Percentiles rank a stretch among this genome's conserved stretches.
Evolutionary conservation across 2,888 invertebrate genomes (phyloP).

Genomic region (Amphipyra tragopoginis): DNA sequence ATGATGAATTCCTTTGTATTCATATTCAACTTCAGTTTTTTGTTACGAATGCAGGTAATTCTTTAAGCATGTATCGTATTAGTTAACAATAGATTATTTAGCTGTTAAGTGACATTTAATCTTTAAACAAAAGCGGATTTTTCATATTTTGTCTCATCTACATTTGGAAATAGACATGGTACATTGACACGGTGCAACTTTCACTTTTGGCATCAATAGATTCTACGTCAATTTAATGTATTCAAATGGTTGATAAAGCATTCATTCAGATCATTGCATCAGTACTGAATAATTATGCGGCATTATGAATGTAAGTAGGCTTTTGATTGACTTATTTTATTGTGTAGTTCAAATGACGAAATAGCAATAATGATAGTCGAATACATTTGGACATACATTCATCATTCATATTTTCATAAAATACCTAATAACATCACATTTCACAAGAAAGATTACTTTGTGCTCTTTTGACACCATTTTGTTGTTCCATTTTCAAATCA

Average conservation of each 20-base stretch:
- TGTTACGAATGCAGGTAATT: slow-evolving; percentile 2
- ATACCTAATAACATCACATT: slow-evolving; percentile 16
- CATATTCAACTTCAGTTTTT: slow-evolving; percentile 23
- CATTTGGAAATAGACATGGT: slow-evolving; percentile 4
- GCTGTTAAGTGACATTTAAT: background rate
- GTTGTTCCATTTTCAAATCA: slow-evolving; percentile 13
- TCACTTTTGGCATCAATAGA: slow-evolving; percentile 31
- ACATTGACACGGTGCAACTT: slow-evolving; percentile 18
- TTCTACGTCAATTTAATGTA: slow-evolving; percentile 25
- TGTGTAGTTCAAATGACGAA: slow-evolving; percentile 39
- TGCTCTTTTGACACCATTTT: slow-evolving; percentile 4
- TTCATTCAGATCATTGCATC: slow-evolving; percentile 45
- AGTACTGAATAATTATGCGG: slow-evolving; percentile 40
- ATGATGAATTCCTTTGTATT: slow-evolving; percentile 38
- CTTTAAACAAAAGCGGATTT: background rate
- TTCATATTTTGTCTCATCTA: background rate
- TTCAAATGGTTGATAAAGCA: slow-evolving; percentile 20
- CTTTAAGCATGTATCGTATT: background rate
- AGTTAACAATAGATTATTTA: background rate
- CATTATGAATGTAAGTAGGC: slow-evolving; percentile 32
- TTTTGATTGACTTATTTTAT: slow-evolving; percentile 44
- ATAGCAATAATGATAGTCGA: slow-evolving; percentile 37
- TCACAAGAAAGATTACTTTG: slow-evolving; percentile 24
- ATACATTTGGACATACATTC: slow-evolving; percentile 28
- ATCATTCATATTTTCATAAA: slow-evolving; percentile 20